These are phyloP conservation scores for Tricholauxania praeusta DNA, from an alignment of 2,888 invertebrate species.

Conservation along the genomic window DNA sequence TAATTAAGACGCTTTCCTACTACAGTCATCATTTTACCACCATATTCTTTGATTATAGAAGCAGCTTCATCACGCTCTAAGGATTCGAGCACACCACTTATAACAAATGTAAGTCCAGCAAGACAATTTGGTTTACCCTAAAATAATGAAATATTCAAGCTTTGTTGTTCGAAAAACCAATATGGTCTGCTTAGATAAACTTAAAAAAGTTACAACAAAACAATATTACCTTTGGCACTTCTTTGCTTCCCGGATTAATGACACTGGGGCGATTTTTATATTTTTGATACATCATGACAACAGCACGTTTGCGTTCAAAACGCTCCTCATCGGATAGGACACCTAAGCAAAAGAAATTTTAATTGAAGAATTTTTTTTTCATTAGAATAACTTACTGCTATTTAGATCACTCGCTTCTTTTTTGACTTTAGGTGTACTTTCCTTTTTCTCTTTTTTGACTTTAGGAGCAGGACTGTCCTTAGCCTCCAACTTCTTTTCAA, in stretches of 20 bases:
- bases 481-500: constrained; percentile 32
- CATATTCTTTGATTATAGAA: constrained; percentile 80
- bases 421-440: constrained; percentile 33
- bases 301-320: constrained; percentile 76
- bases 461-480: constrained; percentile 43
- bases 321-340: constrained; percentile 74
- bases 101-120: constrained; percentile 76
- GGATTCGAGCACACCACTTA: constrained; percentile 91
- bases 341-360: constrained; percentile 46
- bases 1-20: constrained; percentile 86
- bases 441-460: constrained; percentile 46
- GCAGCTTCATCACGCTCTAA: constrained; percentile 85
- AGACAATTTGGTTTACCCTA: constrained; percentile 82
- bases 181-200: not conserved
- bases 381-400: constrained; percentile 51
- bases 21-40: constrained; percentile 80
- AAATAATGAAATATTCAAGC: not conserved
- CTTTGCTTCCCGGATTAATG: constrained; percentile 84
- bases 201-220: not conserved
- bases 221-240: constrained; percentile 79
- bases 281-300: constrained; percentile 77
- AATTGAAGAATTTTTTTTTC: not conserved
- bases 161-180: not conserved
- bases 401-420: constrained; percentile 55
- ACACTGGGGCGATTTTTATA: constrained; percentile 86